Conservation (phyloP, 2,797 vertebrate genomes). For the Alauda arvensis region DNA sequence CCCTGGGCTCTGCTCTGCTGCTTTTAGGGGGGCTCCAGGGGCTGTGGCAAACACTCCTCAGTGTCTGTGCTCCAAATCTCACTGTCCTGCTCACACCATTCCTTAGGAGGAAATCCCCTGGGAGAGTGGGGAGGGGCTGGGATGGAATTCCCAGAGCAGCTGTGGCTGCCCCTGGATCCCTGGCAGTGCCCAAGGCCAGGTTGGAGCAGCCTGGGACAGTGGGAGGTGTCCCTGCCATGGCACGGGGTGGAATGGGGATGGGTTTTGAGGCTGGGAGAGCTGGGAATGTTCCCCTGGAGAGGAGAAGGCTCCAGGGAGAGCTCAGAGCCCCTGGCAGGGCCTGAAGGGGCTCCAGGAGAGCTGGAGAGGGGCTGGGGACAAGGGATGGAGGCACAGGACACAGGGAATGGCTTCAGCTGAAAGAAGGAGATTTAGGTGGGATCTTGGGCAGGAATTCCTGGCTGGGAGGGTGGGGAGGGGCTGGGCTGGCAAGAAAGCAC, state of each 20-base stretch:
- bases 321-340: too few relatives aligned
- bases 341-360: too few relatives aligned
- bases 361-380: too few relatives aligned
- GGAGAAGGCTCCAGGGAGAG: too few relatives aligned
- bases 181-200: too few relatives aligned
- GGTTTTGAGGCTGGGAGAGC: fast-evolving
- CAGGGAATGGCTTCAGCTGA: too few relatives aligned
- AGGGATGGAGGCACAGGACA: too few relatives aligned
- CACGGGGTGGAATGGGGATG: background rate
- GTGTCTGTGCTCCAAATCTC: background rate
- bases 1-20: background rate
- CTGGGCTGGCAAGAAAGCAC: too few relatives aligned
- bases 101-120: background rate
- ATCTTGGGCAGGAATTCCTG: too few relatives aligned
- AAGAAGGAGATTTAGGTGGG: too few relatives aligned
- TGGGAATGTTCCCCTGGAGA: too few relatives aligned
- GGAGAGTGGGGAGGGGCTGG: background rate
- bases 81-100: background rate
- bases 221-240: background rate
- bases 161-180: background rate
- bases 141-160: background rate
- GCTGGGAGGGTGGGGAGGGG: too few relatives aligned
- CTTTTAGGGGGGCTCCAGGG: background rate
- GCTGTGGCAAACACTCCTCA: background rate
- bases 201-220: background rate